A percentile compares a stretch with the other conserved stretches of the same genome.
Evolutionary conservation across 2,888 invertebrate species (phyloP).

Genomic region (Chrysopilus asiliformis): DNA sequence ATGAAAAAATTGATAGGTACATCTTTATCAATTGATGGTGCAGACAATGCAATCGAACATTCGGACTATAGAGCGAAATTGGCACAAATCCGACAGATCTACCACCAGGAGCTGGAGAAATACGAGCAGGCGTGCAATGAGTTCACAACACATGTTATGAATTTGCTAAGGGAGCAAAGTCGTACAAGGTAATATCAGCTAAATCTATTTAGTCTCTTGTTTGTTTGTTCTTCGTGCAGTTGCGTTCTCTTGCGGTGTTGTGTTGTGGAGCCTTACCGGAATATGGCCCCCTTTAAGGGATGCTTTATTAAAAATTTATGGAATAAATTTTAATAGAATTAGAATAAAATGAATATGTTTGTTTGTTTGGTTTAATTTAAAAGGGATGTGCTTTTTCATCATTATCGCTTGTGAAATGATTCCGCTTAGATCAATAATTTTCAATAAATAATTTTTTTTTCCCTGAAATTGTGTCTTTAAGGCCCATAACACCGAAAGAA

Average conservation of each 20-base stretch:
- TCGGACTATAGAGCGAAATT: conserved; percentile 98
- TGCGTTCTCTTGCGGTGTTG: background rate
- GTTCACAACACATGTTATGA: conserved; percentile 99
- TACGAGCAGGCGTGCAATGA: conserved; percentile 99
- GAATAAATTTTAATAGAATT: too few species aligned
- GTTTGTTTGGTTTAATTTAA: background rate
- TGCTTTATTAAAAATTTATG: too few species aligned
- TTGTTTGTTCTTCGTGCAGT: background rate
- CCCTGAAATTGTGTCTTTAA: conserved; percentile 11
- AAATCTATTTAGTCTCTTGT: background rate
- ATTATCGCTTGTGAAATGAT: background rate
- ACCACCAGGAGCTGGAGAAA: conserved; percentile 98
- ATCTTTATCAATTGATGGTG: conserved; percentile 36
- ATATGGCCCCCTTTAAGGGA: too few species aligned
- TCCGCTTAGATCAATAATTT: background rate
- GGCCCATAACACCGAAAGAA: conserved; percentile 97
- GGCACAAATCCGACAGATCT: conserved; percentile 96
- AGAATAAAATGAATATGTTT: background rate
- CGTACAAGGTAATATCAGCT: conserved; percentile 59
- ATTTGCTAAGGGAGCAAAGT: conserved; percentile 88
- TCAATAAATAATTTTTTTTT: background rate
- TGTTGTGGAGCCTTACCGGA: too few species aligned
- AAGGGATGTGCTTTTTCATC: background rate
- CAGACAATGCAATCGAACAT: conserved; percentile 96
- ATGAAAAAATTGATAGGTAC: conserved; percentile 21